Evolutionary conservation across 2,888 invertebrate genomes (phyloP), one percentile per base, ranked within the genome.

Genomic region (Phlogophora meticulosa): DNA sequence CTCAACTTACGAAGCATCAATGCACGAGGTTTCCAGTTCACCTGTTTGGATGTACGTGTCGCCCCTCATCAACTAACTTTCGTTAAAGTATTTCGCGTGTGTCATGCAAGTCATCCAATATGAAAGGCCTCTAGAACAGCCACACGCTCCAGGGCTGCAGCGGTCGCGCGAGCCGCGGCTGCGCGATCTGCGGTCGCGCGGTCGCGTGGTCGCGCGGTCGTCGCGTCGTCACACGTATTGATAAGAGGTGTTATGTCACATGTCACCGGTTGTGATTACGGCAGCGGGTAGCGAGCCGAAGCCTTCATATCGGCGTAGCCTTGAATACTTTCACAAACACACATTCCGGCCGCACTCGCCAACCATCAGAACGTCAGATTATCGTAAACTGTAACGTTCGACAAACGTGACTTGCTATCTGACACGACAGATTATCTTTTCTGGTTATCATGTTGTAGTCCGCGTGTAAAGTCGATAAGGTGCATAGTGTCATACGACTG

Each of bases 341-440:
- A 63, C 72, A 67, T 78, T 80, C 73, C 69, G 76, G 42, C 28
- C 38, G 78, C 79, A 82, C 81, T 80, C 81, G 86, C 86, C 80
- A 85, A 85, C 78, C 72, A 72, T 57, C 63, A 72, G 73, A 81
- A 80, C 72, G 72, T 57, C 63, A 72, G 73, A 81, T 85, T 88
- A 87, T 83, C 81, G 77, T 80, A 74, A 81, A n/a, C n/a, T n/a
- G 72, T 81, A 70, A 70, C 59, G 55, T 75, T 60, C 80, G 85
- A 88, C 87, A 90, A 86, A 81, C 76, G 75, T 83, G 82, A 81
- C 82, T 82, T 57, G 78, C 55, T 87, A 87, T 87, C 85, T 82
- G 79, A 82, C 76, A 80, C 49, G 63, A 69, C 63, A 78, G 81
- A 87, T 87, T 85, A 88, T 82, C 81, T 81, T 56, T 63, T 65